Conservation (phyloP, 2,888 invertebrate genomes). For the Eupithecia pulchellata region DNA sequence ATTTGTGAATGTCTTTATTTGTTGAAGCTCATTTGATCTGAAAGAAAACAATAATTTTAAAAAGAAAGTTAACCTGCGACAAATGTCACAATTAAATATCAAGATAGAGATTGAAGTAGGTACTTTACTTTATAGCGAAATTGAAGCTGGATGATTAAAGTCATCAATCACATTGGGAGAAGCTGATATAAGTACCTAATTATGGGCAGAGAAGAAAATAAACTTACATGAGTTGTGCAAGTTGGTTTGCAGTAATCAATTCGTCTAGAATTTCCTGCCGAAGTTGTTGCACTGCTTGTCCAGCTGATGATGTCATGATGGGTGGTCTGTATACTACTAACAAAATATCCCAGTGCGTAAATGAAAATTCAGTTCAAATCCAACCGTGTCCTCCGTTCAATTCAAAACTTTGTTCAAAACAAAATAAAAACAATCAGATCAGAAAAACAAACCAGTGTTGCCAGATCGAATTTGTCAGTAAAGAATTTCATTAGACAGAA, state of each 20-base stretch:
- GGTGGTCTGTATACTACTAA: background rate
- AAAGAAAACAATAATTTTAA: slow-evolving; percentile 13
- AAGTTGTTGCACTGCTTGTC: slow-evolving; percentile 56
- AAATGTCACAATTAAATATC: too few relatives aligned
- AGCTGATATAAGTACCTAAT: background rate
- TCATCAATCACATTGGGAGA: too few relatives aligned
- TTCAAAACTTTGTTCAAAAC: too few relatives aligned
- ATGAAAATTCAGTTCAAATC: background rate
- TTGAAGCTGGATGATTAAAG: background rate
- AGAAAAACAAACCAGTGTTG: background rate
- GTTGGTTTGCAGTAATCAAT: slow-evolving; percentile 69
- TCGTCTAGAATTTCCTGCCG: slow-evolving; percentile 76
- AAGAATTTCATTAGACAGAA: too few relatives aligned
- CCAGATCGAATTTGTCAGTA: background rate
- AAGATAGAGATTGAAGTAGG: too few relatives aligned
- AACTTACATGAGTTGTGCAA: slow-evolving; percentile 70
- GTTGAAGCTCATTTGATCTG: slow-evolving; percentile 68
- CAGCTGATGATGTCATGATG: slow-evolving; percentile 43
- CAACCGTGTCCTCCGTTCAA: background rate
- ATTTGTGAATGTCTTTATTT: slow-evolving; percentile 67
- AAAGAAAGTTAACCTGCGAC: too few relatives aligned
- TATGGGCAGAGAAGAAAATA: background rate
- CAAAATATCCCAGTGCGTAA: background rate
- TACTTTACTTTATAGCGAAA: background rate
- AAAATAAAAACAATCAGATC: too few relatives aligned